phyloP scores from a whole-genome alignment of 2,113 vertebrate species.

The Synodontis membranacea region DNA sequence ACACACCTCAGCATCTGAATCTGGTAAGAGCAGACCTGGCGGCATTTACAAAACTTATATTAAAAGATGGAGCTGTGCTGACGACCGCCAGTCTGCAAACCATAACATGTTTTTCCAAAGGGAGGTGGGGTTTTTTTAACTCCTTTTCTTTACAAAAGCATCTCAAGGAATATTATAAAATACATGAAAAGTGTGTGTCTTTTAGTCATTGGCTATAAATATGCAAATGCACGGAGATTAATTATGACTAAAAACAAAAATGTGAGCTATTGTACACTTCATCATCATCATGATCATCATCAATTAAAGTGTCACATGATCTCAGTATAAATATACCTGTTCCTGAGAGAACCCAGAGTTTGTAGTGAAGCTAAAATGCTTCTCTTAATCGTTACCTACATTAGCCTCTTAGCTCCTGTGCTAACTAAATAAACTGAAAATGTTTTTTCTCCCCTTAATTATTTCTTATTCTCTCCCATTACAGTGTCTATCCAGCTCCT shows the following conservation, averaged over 20 bases:
- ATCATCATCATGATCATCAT: not conserved
- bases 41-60: too few species aligned
- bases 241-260: not conserved
- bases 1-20: too few species aligned
- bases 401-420: not conserved
- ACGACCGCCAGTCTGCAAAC: too few species aligned
- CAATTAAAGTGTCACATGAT: not conserved
- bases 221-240: not conserved
- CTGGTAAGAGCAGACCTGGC: too few species aligned
- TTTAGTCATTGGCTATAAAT: not conserved
- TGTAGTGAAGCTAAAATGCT: not conserved
- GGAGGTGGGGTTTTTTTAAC: too few species aligned
- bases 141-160: too few species aligned
- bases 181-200: too few species aligned
- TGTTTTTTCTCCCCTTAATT: not conserved
- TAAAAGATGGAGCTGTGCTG: too few species aligned
- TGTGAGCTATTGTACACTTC: not conserved
- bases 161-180: too few species aligned
- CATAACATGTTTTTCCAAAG: too few species aligned
- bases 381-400: not conserved
- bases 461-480: not conserved
- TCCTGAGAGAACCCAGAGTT: not conserved
- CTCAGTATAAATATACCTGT: not conserved
- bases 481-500: not conserved
- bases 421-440: not conserved